Base-by-base conservation (phyloP, 2,113 vertebrate genomes). In the Salvelinus namaycush region DNA sequence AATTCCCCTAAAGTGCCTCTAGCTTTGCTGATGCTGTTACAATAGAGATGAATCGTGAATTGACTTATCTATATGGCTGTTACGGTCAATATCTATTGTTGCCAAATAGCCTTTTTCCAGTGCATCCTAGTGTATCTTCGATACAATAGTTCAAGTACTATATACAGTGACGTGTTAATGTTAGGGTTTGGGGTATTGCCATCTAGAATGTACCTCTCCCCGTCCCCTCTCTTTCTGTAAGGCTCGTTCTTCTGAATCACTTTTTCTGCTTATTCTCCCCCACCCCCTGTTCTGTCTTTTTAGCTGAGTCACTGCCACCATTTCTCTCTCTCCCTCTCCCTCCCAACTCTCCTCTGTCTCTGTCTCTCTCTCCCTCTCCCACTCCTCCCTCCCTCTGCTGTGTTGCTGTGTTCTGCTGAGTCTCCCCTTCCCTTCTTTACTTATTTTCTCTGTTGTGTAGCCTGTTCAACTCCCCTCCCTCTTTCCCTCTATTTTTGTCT, bases 341-440 rank as follows among this genome's bases (percentile, higher is more conserved):
- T 66, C 64, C 24, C 18, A 12, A 16, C 14, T 29, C 65, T 31
- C 27, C 27, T 16, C 13, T 31, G 12, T 31, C 27, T 16, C 13
- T 31, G 12, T 31, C 65, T 68, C n/a, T 78, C 75, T 29, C 62
- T 39, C 39, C 9, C 39, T 44, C 39, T 70, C 26, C 79, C 74
- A 22, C 68, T 72, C 70, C 68, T 69, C 66, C 26, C 80, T 81
- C 24, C 77, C 79, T 76, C 79, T 77, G n/a, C 22, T 82, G 66
- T 76, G 27, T 75, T 79, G 49, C 80, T 44, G 71, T 70, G 72
- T 62, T 81, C 81, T 84, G 81, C 79, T 83, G 82, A 84, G 68
- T 81, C 76, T 72, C 83, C 79, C 66, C 78, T 74, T 70, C 48
- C 72, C 72, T 73, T 71, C 66, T 77, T 31, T 76, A 72, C 73